Percentiles rank a stretch among this genome's conserved stretches.
phyloP scores from a whole-genome alignment of 2,797 vertebrate genomes.

The Leptatherina wallacei region DNA sequence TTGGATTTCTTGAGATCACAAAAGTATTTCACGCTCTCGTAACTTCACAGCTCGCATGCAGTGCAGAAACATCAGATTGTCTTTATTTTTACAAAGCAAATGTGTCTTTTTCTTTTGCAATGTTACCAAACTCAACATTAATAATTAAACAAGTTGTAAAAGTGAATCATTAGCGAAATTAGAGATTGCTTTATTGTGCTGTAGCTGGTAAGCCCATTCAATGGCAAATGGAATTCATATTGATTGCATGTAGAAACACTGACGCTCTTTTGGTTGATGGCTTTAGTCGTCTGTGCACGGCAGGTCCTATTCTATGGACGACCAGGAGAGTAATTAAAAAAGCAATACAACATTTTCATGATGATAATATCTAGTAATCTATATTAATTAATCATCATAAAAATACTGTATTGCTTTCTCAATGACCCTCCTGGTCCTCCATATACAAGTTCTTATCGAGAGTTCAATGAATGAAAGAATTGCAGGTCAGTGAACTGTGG shows the following conservation, averaged over 20 bases:
- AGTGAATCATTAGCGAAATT: slow-evolving; percentile 4
- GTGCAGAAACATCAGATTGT: background rate
- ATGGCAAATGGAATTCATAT: background rate
- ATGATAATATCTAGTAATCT: no score
- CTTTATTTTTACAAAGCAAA: background rate
- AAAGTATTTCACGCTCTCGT: background rate
- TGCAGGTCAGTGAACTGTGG: background rate
- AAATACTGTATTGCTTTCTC: no score
- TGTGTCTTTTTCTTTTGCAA: background rate
- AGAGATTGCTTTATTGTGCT: background rate
- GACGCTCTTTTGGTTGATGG: background rate
- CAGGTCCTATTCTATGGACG: background rate
- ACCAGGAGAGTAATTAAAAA: no score
- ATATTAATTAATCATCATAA: no score
- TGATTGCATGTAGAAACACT: background rate
- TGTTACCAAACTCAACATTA: background rate
- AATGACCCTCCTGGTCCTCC: no score
- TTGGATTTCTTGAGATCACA: background rate
- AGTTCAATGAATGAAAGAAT: background rate
- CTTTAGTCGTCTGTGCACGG: slow-evolving; percentile 11
- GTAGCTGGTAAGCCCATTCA: background rate
- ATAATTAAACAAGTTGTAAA: background rate
- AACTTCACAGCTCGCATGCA: background rate
- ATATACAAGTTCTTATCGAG: background rate
- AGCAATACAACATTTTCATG: no score